These are phyloP conservation scores for Seriola dumerili DNA, from an alignment of 2,113 vertebrate species.

Conservation along the genomic window DNA sequence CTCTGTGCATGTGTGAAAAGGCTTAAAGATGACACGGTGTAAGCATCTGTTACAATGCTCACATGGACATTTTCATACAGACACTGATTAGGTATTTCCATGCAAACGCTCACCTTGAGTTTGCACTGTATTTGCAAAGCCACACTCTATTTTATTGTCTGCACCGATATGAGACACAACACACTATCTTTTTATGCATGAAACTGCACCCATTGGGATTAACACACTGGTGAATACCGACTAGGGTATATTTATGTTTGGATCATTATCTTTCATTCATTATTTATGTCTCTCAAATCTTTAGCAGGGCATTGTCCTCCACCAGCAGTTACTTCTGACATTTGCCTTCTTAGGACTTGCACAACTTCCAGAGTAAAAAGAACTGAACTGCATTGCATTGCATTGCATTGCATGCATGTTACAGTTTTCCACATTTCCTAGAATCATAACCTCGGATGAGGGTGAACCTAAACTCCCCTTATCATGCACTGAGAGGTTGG, in stretches of 20 bases:
- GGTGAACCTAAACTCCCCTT: background rate
- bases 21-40: background rate
- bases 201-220: background rate
- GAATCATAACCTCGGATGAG: background rate
- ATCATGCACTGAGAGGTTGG: no score
- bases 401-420: background rate
- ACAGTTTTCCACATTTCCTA: slow-evolving; percentile 6
- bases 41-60: background rate
- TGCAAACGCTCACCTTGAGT: background rate
- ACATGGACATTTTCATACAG: background rate
- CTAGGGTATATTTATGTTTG: background rate
- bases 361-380: background rate
- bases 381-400: background rate
- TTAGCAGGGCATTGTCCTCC: slow-evolving; percentile 2
- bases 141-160: background rate
- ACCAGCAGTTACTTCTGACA: background rate
- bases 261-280: background rate
- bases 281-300: slow-evolving; percentile 1
- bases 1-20: slow-evolving; percentile 20
- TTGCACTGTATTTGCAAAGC: background rate
- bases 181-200: background rate
- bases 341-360: background rate
- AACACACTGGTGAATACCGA: background rate
- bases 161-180: background rate
- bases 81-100: no score